These are phyloP conservation scores for Bufo bufo DNA, from an alignment of 2,113 vertebrate species.

Conservation along the genomic window DNA sequence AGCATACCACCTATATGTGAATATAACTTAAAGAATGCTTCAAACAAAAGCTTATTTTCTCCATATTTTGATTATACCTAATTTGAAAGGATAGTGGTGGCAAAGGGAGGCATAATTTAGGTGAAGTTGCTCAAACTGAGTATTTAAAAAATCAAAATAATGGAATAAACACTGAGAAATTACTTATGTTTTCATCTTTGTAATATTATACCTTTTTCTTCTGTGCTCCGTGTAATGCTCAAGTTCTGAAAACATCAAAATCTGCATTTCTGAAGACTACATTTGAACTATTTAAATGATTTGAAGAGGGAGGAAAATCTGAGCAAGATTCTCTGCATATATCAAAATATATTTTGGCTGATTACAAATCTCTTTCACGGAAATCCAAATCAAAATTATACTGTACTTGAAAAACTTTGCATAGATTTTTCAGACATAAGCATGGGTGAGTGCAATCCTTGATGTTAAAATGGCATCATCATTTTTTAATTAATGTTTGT, in stretches of 20 bases:
- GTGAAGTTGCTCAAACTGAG: not conserved
- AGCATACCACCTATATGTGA: too few species aligned
- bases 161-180: not conserved
- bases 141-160: not conserved
- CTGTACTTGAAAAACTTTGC: constrained; percentile 41
- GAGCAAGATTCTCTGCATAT: constrained; percentile 18
- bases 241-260: constrained; percentile 4
- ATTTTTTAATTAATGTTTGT: constrained; percentile 48
- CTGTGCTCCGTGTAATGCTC: not conserved
- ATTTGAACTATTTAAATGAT: constrained; percentile 38
- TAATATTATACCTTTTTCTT: not conserved
- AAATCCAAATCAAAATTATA: constrained; percentile 41
- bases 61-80: too few species aligned
- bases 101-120: not conserved
- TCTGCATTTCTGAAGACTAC: constrained; percentile 14
- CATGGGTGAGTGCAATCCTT: constrained; percentile 18
- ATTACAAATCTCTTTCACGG: constrained; percentile 39
- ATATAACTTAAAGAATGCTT: too few species aligned
- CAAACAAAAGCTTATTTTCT: too few species aligned
- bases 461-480: constrained; percentile 22
- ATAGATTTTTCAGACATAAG: constrained; percentile 37
- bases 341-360: constrained; percentile 39
- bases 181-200: not conserved
- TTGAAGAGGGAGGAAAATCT: constrained; percentile 12
- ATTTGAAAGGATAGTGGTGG: too few species aligned